Percentiles rank a stretch among this genome's conserved stretches.
These are phyloP conservation scores for Hecatera dysodea DNA, from an alignment of 2,888 invertebrate genomes.

Conservation along the genomic window DNA sequence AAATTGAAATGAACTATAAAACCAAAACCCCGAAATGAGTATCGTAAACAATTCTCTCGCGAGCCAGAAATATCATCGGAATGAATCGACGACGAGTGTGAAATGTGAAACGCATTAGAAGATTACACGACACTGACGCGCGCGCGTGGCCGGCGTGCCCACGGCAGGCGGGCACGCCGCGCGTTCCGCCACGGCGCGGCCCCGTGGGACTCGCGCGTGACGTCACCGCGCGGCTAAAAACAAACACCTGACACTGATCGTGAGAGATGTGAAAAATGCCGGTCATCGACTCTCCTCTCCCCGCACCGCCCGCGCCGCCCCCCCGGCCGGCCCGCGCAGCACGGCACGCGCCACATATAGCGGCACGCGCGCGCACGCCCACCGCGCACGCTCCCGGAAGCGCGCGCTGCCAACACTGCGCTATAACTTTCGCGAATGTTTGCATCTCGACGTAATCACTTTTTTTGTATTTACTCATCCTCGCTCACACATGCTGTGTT, in stretches of 20 bases:
- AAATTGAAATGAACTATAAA: slow-evolving; percentile 50
- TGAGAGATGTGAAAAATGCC: slow-evolving; percentile 67
- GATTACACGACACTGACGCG: slow-evolving; percentile 37
- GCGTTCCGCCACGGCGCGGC: slow-evolving; percentile 13
- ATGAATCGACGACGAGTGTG: slow-evolving; percentile 68
- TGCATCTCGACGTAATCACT: slow-evolving; percentile 54
- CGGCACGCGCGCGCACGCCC: slow-evolving; percentile 55
- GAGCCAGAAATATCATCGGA: slow-evolving; percentile 68
- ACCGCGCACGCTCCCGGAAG: slow-evolving; percentile 72
- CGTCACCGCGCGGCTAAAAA: slow-evolving; percentile 66
- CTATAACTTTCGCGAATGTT: slow-evolving; percentile 68
- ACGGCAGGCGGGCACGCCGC: slow-evolving; percentile 16
- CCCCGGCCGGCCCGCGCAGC: slow-evolving; percentile 22
- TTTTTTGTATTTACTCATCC: slow-evolving; percentile 48
- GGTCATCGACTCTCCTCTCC: slow-evolving; percentile 72
- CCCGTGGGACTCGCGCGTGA: slow-evolving; percentile 38
- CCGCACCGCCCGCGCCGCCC: slow-evolving; percentile 14
- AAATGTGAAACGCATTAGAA: slow-evolving; percentile 65
- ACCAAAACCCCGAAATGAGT: slow-evolving; percentile 63
- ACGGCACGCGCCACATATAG: slow-evolving; percentile 49
- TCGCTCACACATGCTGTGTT: slow-evolving; percentile 9
- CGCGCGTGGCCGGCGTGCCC: slow-evolving; percentile 17
- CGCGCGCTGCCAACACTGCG: slow-evolving; percentile 70
- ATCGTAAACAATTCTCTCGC: slow-evolving; percentile 69
- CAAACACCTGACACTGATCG: slow-evolving; percentile 70